Base-by-base conservation (phyloP, 2,888 invertebrate species). In the Drosophila setosimentum region DNA sequence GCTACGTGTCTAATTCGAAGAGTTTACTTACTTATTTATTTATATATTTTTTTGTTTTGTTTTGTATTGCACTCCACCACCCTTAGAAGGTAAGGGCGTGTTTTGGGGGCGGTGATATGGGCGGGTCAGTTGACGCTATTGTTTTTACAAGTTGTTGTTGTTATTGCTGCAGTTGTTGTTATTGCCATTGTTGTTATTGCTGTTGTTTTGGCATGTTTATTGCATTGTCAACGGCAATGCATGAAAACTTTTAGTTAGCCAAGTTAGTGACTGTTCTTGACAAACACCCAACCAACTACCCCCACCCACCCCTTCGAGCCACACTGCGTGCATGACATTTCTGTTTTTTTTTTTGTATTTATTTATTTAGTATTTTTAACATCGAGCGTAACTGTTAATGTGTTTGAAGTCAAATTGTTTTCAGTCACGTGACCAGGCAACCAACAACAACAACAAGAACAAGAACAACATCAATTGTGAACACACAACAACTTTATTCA, bases 141-240 rank as follows among this genome's bases (percentile, higher is more conserved):
- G 89, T 84, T 80, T 85, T 79, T 76, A 87, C 78, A 87, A 83
- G 87, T 76, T 73, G 54, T 74, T 73, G 45, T 16, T 64, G 60
- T 72, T 73, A 32, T 13, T 61, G 33, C 42, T 60, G 61, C 45
- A 45, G 24, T 45, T 45, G 45, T 24, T 45, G 37, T 35, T 35
- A 16, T 40, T 40, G 40, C 33, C 53, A 68, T 64, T 65, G 72
- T 55, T 80, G 72, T 53, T 74, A 87, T 83, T 77, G 72, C 80
- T 87, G 87, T 77, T 76, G 78, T 83, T 87, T 89, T 86, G 84
- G 89, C 85, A 89, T 89, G 89, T 87, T 87, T 90, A 87, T 90
- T 87, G 90, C 89, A 82, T 84, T 87, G 87, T 87, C 89, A 87
- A 90, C 90, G 90, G 73, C 87, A 87, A 87, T 90, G 91, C 89